Evolutionary conservation across 2,888 invertebrate genomes (phyloP), one percentile per base, ranked within the genome.

Genomic region (Tortrix viridana): DNA sequence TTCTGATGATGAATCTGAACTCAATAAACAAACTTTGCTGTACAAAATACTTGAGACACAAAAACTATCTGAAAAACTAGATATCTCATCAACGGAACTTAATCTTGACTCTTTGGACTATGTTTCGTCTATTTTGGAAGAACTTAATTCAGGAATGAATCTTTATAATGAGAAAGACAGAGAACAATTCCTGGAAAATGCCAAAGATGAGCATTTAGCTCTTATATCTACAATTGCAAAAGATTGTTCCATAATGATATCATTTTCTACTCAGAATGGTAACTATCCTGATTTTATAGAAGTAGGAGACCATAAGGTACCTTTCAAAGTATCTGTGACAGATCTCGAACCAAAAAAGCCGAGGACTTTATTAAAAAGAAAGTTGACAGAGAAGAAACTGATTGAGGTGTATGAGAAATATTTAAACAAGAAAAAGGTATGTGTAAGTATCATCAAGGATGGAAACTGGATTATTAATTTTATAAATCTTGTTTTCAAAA

Each of bases 161-260:
- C 62, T 62, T 5, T 46, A 20, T 23, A 50, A 64, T 23, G 56
- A 68, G 32, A 56, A 58, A 2, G 75, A 83, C 19, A 76, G 65
- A 70, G 65, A 79, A 0, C 61, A 23, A 2, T 86, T 88, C 67
- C 44, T 84, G 0, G 60, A 73, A 16, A 67, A 52, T 1, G 44
- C 73, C 5, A 68, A 81, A 32, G 71, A 79, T 0, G 55, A 75
- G 26, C 72, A 85, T 53, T 68, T 83, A 56, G 82, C 85, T 1
- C 81, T 95, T 58, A 86, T 95, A 70, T 94, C 95, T 14, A 94
- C 95, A 26, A 93, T 95, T 4, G 94, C 94, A 19, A 95, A 94
- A 79, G 96, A 96, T 75, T 95, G 95, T 74, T 95, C 95, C 0
- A 91, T 95, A 23, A 95, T 95, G 94, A 89, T 95, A 54, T 91